Evolutionary conservation across 23 tunicate species (phyloP).

Genomic region (Styela plicata): DNA sequence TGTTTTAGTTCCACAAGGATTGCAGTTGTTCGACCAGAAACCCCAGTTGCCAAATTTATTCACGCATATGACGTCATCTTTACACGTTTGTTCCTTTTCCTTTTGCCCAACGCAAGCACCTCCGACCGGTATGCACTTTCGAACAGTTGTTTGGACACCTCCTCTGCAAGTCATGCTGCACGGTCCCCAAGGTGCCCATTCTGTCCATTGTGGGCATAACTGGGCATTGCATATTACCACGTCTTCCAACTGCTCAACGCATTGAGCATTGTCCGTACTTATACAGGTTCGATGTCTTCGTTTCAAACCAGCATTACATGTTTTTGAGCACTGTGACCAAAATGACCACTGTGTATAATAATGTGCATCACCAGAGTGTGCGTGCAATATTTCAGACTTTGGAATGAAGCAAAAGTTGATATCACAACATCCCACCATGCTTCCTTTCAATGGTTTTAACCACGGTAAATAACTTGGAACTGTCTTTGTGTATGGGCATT

Average conservation of each 20-base stretch:
- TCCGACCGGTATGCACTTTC: background rate
- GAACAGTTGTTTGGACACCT: background rate
- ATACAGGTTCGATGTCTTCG: conserved; percentile 26
- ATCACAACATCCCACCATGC: conserved; percentile 82
- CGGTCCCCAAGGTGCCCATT: conserved; percentile 13
- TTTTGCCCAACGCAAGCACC: background rate
- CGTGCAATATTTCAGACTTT: conserved; percentile 3
- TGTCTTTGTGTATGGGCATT: conserved; percentile 47
- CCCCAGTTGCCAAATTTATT: background rate
- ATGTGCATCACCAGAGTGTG: conserved; percentile 38
- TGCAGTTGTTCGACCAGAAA: background rate
- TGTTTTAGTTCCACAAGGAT: background rate
- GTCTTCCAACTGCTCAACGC: background rate
- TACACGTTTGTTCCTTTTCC: background rate
- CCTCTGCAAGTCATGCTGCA: background rate
- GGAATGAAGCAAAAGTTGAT: conserved; percentile 56
- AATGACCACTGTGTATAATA: conserved; percentile 44
- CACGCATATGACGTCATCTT: background rate
- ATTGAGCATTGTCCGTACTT: background rate
- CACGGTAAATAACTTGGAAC: conserved; percentile 22
- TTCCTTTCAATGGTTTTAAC: conserved; percentile 49
- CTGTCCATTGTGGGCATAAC: background rate
- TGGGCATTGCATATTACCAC: background rate
- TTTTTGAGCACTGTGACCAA: conserved; percentile 29
- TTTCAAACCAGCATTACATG: background rate